These are phyloP conservation scores for Tupaia tana DNA, from an alignment of 2,113 vertebrate genomes.

Conservation along the genomic window DNA sequence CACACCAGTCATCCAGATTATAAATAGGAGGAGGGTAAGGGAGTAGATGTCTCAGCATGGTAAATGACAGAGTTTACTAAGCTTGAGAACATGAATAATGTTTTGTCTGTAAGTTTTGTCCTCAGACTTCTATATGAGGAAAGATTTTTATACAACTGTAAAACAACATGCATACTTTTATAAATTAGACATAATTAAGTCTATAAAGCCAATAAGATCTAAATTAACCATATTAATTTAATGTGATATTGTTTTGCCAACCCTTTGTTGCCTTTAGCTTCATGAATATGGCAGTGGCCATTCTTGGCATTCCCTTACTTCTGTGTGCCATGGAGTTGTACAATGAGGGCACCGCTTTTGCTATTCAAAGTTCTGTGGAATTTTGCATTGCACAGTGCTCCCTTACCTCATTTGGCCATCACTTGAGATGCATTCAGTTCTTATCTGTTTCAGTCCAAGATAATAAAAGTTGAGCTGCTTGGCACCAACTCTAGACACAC, in stretches of 20 bases:
- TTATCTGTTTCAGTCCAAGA: not conserved
- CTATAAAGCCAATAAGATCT: not conserved
- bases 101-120: constrained; percentile 41
- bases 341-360: not conserved
- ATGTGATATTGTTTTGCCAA: not conserved
- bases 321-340: not conserved
- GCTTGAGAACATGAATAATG: not conserved
- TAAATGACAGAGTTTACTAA: not conserved
- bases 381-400: not conserved
- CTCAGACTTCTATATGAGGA: not conserved
- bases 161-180: not conserved
- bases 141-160: not conserved
- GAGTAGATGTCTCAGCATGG: not conserved
- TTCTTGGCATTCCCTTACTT: not conserved
- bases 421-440: not conserved
- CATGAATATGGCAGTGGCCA: not conserved
- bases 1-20: not conserved
- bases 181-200: constrained; percentile 10
- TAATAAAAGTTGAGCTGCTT: not conserved
- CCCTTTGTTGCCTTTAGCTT: not conserved
- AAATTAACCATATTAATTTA: not conserved
- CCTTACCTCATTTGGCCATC: not conserved
- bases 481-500: not conserved
- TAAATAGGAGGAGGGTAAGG: not conserved
- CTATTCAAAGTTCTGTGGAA: not conserved